Evolutionary conservation across 1,140 invertebrate genomes (phyloP), one percentile per base, ranked within the genome.

Genomic region (Odontomachus brunneus): DNA sequence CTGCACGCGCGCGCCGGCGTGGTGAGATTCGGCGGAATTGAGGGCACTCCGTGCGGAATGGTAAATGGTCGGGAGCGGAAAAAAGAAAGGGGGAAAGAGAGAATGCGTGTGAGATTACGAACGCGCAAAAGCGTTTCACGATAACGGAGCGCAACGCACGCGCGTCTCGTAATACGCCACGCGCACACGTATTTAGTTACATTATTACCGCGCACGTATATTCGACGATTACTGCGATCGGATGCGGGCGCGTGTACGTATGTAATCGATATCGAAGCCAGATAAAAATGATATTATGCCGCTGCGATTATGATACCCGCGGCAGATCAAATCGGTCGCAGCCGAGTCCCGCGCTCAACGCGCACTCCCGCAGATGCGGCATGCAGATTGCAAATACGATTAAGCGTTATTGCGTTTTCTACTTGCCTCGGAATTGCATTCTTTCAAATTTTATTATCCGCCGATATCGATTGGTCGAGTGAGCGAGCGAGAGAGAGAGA

Each of bases 331-430:
- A 80, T 48, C 33, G 65, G 75, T 29, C 63, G 49, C 22, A 14
- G 15, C 17, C 75, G 73, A 44, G 38, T 44, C 19, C 24, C n/a
- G 26, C 29, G 73, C 26, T 53, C 75, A 33, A 24, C 74, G 51
- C 65, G 22, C 38, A 78, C 63, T 69, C 49, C 75, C 29, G 38
- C 65, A 44, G 65, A 69, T 80, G 57, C 51, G 57, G 75, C 51
- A 80, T 71, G 75, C 75, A 80, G 65, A 80, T 80, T 71, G 75
- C 75, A 80, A 80, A 80, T 71, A 71, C 65, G 75, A 80, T 80
- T 80, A 80, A 80, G 65, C 75, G 65, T 80, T 80, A 80, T 80
- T 80, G 75, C 75, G 65, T 80, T 80, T 69, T 69, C 75, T 80
- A 57, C 75, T 71, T 80, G 69, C 57, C 75, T 80, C 75, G 75